A percentile compares a stretch with the other conserved stretches of the same genome.
phyloP scores from a whole-genome alignment of 2,113 vertebrate species.

The Lepus europaeus region DNA sequence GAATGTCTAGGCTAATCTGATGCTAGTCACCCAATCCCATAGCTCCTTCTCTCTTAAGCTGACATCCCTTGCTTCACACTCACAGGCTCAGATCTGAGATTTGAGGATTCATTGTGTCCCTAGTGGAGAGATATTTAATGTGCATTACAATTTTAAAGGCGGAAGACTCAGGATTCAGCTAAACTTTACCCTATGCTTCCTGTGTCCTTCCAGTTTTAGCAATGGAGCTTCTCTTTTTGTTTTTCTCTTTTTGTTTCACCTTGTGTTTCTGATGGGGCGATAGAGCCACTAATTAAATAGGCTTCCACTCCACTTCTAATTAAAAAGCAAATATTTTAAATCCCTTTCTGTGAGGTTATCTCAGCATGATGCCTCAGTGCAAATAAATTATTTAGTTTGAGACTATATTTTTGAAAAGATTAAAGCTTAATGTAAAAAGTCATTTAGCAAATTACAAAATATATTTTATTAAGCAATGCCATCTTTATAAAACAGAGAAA shows the following conservation, averaged over 20 bases:
- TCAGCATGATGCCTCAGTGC: not conserved
- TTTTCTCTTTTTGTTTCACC: not conserved
- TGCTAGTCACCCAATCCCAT: not conserved
- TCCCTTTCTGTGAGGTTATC: not conserved
- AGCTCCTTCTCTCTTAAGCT: too few species aligned
- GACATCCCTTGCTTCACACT: not conserved
- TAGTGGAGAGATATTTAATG: not conserved
- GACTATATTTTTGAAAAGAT: constrained; percentile 8
- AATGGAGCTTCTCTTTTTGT: not conserved
- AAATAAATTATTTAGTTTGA: not conserved
- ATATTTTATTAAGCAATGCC: constrained; percentile 16
- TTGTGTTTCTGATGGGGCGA: not conserved
- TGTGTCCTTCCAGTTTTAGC: not conserved
- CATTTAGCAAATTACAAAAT: not conserved
- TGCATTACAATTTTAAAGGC: not conserved
- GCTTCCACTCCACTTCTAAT: not conserved
- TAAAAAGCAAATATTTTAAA: not conserved
- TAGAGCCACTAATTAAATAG: not conserved
- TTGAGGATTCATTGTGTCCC: not conserved
- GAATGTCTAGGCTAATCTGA: not conserved
- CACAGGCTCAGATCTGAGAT: not conserved
- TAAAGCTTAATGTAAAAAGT: not conserved
- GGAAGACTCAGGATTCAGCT: not conserved
- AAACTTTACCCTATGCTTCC: not conserved
- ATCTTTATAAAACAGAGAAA: not conserved